A percentile compares a stretch with the other conserved stretches of the same genome.
Evolutionary conservation across 2,797 vertebrate genomes (phyloP).

Genomic region (Coendou prehensilis): DNA sequence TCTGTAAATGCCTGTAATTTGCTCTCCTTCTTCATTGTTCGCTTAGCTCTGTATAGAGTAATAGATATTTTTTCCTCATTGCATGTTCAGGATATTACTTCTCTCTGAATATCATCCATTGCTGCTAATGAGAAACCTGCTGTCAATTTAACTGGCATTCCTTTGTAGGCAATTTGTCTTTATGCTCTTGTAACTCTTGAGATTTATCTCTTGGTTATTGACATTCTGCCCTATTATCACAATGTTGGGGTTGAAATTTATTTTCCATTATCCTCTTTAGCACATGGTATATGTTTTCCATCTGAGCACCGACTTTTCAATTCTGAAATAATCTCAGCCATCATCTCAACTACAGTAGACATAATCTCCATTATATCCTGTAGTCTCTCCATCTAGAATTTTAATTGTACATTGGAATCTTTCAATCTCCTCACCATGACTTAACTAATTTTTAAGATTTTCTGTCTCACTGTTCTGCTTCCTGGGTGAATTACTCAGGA

Average conservation of each 20-base stretch:
- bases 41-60: not conserved
- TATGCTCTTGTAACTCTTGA: slow-evolving; percentile 32
- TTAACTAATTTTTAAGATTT: not conserved
- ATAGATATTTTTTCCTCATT: not conserved
- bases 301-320: slow-evolving; percentile 8
- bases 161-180: slow-evolving; percentile 1
- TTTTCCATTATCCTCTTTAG: not conserved
- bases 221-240: not conserved
- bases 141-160: not conserved
- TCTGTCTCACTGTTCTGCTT: not conserved
- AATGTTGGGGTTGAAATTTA: not conserved
- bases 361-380: not conserved
- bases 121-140: slow-evolving; percentile 2
- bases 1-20: slow-evolving; percentile 7
- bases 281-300: not conserved
- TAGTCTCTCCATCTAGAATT: not conserved
- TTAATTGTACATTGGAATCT: not conserved
- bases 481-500: slow-evolving; percentile 37
- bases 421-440: not conserved
- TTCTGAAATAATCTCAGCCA: slow-evolving; percentile 36
- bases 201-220: slow-evolving; percentile 22
- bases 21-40: not conserved
- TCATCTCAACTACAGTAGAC: not conserved
- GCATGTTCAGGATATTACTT: not conserved
- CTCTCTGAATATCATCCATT: slow-evolving; percentile 4